Percentiles rank a stretch among this genome's conserved stretches.
These are phyloP conservation scores for Neolamprologus fasciatus DNA, from an alignment of 2,113 vertebrate species.

Conservation along the genomic window DNA sequence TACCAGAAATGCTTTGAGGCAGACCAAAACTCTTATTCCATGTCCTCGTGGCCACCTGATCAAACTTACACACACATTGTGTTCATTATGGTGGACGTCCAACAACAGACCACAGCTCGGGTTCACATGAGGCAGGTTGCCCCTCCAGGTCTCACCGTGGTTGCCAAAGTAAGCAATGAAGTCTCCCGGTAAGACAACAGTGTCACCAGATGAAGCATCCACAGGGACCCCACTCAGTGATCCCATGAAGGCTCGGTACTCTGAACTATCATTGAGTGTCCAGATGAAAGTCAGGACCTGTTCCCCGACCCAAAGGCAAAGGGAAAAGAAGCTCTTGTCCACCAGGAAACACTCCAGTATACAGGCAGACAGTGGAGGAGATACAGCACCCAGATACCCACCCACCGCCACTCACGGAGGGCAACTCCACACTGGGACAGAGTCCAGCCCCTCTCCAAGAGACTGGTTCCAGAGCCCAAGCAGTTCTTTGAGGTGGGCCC, in stretches of 20 bases:
- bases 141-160: background rate
- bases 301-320: background rate
- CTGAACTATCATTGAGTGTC: background rate
- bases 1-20: background rate
- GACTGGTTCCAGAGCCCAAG: background rate
- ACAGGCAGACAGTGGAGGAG: background rate
- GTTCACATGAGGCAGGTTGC: background rate
- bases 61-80: background rate
- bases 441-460: background rate
- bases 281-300: background rate
- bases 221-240: background rate
- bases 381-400: background rate
- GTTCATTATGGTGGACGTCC: background rate
- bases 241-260: background rate
- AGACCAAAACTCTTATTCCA: background rate
- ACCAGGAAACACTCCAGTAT: background rate
- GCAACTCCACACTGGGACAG: background rate
- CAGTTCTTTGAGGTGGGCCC: background rate
- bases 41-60: background rate
- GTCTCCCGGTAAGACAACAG: background rate
- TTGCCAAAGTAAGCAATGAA: background rate
- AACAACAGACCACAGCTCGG: background rate
- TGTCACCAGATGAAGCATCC: background rate
- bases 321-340: background rate
- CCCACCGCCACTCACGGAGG: background rate